Evolutionary conservation across 2,888 invertebrate species (phyloP).

Genomic region (Homarus gammarus): DNA sequence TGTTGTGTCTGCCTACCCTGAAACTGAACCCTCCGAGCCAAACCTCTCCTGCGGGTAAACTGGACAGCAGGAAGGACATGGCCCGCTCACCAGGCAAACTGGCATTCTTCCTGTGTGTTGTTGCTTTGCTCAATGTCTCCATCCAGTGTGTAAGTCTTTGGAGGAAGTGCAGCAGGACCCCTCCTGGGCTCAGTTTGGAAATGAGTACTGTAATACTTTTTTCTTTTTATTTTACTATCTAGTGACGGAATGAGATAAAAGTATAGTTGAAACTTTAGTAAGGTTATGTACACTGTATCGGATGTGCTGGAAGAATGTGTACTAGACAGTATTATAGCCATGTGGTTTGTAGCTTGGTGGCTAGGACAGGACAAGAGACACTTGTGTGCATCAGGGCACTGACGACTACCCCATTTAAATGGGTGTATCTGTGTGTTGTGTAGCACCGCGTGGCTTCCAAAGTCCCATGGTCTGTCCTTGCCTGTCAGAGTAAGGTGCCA

Average conservation of each 20-base stretch:
- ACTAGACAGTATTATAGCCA: slow-evolving; percentile 39
- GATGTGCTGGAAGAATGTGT: slow-evolving; percentile 16
- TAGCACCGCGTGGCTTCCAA: slow-evolving; percentile 69
- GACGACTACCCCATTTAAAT: slow-evolving; percentile 7
- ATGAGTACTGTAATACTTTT: neutral
- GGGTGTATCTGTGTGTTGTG: slow-evolving; percentile 57
- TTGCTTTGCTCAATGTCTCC: slow-evolving; percentile 73
- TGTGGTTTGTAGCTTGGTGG: slow-evolving; percentile 23
- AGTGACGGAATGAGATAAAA: neutral
- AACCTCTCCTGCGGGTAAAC: slow-evolving; percentile 27
- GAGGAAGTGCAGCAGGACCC: slow-evolving; percentile 37
- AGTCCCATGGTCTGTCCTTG: slow-evolving; percentile 38
- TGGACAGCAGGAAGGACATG: slow-evolving; percentile 42
- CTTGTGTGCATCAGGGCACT: slow-evolving; percentile 56
- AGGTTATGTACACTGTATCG: slow-evolving; percentile 6
- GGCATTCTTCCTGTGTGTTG: slow-evolving; percentile 64
- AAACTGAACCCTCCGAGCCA: slow-evolving; percentile 53
- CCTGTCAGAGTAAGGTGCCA: slow-evolving; percentile 25
- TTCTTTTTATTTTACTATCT: neutral
- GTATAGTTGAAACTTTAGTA: slow-evolving; percentile 4
- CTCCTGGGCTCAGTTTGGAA: slow-evolving; percentile 16
- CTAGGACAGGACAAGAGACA: slow-evolving; percentile 42
- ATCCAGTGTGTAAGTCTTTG: slow-evolving; percentile 56
- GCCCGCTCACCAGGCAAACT: slow-evolving; percentile 51
- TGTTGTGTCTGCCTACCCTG: slow-evolving; percentile 42